Evolutionary conservation across 2,797 vertebrate species (phyloP).

Genomic region (Philypnodon macrostomus): DNA sequence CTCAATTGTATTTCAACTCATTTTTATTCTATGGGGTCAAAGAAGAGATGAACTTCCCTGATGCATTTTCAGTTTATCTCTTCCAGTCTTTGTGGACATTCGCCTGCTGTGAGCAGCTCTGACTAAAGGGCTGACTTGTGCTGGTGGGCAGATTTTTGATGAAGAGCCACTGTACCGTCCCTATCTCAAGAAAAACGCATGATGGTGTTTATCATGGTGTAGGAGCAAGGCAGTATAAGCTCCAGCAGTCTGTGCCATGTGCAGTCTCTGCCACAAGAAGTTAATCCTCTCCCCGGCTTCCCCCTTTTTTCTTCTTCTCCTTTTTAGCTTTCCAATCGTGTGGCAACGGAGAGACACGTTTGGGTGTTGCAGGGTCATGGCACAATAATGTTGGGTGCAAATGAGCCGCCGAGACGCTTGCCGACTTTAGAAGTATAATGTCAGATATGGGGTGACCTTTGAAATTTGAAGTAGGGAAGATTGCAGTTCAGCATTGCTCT

Average conservation of each 20-base stretch:
- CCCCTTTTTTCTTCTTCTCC: background rate
- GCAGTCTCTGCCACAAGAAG: conserved; percentile 52
- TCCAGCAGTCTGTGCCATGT: conserved; percentile 39
- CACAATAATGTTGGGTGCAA: conserved; percentile 66
- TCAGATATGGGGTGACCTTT: conserved; percentile 62
- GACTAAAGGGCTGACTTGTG: conserved; percentile 25
- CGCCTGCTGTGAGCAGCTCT: conserved; percentile 24
- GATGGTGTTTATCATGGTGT: conserved; percentile 43
- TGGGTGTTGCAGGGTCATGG: conserved; percentile 35
- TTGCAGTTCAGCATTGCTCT: conserved; percentile 12
- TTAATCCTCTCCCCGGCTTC: conserved; percentile 46
- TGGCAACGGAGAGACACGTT: conserved; percentile 37
- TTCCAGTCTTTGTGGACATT: background rate
- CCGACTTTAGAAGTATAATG: conserved; percentile 53
- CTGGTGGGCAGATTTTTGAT: conserved; percentile 55
- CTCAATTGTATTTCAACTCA: background rate
- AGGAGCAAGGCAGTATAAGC: conserved; percentile 24
- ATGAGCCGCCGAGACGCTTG: conserved; percentile 63
- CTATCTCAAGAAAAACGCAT: conserved; percentile 47
- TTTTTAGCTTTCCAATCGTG: conserved; percentile 4
- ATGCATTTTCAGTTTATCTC: background rate
- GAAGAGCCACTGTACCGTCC: conserved; percentile 52
- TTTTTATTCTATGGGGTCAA: background rate
- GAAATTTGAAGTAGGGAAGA: conserved; percentile 28
- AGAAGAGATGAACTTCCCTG: background rate